These are phyloP conservation scores for Mus spicilegus DNA, from an alignment of 2,113 vertebrate species.

Conservation along the genomic window DNA sequence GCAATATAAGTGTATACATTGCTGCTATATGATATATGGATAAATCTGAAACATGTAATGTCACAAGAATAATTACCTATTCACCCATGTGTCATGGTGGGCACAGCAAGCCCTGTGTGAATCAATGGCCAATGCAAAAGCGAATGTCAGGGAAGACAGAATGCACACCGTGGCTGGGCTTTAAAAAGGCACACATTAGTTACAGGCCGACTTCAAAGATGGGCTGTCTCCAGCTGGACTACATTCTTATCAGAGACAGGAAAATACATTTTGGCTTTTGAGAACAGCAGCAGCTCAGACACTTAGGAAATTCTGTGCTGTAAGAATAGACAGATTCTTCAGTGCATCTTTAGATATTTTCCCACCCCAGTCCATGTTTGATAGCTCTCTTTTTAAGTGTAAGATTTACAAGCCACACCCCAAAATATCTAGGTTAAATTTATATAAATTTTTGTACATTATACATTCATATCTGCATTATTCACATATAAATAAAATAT, in stretches of 20 bases:
- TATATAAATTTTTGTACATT: not conserved
- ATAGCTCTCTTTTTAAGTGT: constrained; percentile 82
- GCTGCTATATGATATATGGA: not conserved
- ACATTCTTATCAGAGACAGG: constrained; percentile 70
- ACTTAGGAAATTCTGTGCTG: constrained; percentile 74
- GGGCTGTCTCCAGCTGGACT: constrained; percentile 64
- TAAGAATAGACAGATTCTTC: constrained; percentile 77
- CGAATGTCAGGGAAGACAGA: constrained; percentile 54
- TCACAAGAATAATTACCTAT: not conserved
- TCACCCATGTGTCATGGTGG: not conserved
- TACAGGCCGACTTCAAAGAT: constrained; percentile 66
- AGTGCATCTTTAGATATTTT: constrained; percentile 81
- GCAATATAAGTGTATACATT: not conserved
- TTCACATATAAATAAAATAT: not conserved
- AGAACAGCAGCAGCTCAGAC: constrained; percentile 71
- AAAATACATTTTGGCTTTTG: constrained; percentile 52
- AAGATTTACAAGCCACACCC: constrained; percentile 83
- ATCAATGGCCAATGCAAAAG: constrained; percentile 71
- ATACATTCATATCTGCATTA: not conserved
- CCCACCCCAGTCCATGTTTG: constrained; percentile 83
- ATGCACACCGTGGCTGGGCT: constrained; percentile 33
- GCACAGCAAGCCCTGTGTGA: constrained; percentile 47
- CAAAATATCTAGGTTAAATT: constrained; percentile 34
- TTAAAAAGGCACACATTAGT: constrained; percentile 68
- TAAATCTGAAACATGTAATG: not conserved